Evolutionary conservation across 2,888 invertebrate species (phyloP).

Genomic region (Epirrhoe tristata): DNA sequence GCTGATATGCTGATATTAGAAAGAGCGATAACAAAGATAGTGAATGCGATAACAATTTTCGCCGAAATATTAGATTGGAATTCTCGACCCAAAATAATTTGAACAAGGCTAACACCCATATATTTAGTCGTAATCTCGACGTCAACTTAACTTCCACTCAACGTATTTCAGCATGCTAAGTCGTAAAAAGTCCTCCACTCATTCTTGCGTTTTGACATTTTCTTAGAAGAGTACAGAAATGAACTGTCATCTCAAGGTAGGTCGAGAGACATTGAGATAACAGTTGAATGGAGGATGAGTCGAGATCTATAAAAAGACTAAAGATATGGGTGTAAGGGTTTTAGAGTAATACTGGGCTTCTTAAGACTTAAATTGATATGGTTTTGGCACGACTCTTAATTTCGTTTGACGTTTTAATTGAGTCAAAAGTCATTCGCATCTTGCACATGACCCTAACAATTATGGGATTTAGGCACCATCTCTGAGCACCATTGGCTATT

Average conservation of each 20-base stretch:
- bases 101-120: background rate
- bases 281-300: no score
- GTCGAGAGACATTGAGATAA: no score
- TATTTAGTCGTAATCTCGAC: no score
- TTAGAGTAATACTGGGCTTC: background rate
- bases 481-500: background rate
- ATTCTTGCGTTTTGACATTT: no score
- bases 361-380: background rate
- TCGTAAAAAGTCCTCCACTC: no score
- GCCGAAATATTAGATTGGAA: background rate
- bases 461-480: background rate
- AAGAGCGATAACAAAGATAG: conserved; percentile 7
- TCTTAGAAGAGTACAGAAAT: no score
- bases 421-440: background rate
- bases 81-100: background rate
- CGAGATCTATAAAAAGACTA: no score
- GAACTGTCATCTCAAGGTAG: no score
- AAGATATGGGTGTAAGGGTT: no score
- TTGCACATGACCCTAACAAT: background rate
- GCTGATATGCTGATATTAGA: conserved; percentile 17
- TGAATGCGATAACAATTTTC: conserved; percentile 6
- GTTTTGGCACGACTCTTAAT: background rate
- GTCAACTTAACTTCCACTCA: no score
- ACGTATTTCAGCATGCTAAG: no score
- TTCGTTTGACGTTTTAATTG: background rate